Base-by-base conservation (phyloP, 2,888 invertebrate genomes). In the Campaea margaritaria region DNA sequence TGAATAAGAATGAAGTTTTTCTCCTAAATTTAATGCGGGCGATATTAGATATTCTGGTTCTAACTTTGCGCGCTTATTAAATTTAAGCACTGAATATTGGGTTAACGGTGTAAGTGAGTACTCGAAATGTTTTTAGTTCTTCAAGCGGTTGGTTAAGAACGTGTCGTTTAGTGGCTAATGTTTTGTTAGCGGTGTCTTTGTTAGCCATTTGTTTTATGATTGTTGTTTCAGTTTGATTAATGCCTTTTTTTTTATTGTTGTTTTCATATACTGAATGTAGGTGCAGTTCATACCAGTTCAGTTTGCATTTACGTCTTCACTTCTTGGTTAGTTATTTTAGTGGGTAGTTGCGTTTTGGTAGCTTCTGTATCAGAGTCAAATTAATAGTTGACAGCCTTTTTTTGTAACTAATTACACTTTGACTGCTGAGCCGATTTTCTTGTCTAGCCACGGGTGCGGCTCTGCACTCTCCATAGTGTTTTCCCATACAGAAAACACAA, bases 1-100 rank as follows among this genome's bases (percentile, higher is more conserved):
- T 83, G 86, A 86, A 86, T 85, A 79, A 76, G 74, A 85, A 86
- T 82, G 78, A 83, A 82, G 78, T 86, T 86, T 86, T 86, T 85
- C 44, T 75, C 74, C 73, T 74, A 67, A 70, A 71, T 75, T 74
- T 72, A 71, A 62, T 59, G 49, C 43, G 62, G 74, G 71, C 21
- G 36, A 45, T 57, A 76, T 78, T 79, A 73, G 64, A 61, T 65
- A 76, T 79, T 76, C 78, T 69, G 72, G 76, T 79, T 73, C 72
- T 68, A 69, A 57, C 66, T 55, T 52, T 60, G 52, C 45, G 15
- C 31, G 43, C 48, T 53, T 62, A 57, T 62, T 62, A 58, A 58
- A 58, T 58, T 58, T 46, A 58, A 51, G 57, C 51, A n/a, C 50
- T 57, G 51, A 58, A 51, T 58, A 51, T 51, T 51, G 51, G 57